Evolutionary conservation across 2,113 vertebrate species (phyloP), one percentile per base, ranked within the genome.

Genomic region (Meles meles): DNA sequence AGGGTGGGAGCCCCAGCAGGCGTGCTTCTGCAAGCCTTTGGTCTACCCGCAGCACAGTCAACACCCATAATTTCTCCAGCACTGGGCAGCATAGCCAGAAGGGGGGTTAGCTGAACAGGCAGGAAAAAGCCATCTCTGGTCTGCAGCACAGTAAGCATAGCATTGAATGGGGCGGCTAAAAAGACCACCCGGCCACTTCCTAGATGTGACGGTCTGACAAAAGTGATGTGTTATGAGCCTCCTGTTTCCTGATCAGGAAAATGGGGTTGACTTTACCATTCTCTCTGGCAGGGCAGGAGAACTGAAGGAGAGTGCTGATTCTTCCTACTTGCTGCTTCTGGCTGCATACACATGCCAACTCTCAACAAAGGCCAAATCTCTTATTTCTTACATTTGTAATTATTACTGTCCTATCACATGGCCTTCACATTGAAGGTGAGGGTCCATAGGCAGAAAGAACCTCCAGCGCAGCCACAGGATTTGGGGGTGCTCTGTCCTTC

Each of bases 101-200:
- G 7, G 31, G 34, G 18, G n/a, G 17, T 31, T 37, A 57, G 42
- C 42, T 34, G 14, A 42, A 5, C 11, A 18, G 13, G 2, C 37
- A 12, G 29, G 55, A 65, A 67, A 90, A 44, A 59, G 21, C 37
- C 23, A 29, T 29, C 49, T 34, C 8, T 80, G 42, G 52, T 76
- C 34, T 29, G 42, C 61, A 2, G 23, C 15, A 59, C 10, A 27
- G 57, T 13, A 1, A 0, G 29, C 37, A 34, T 2, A 5, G 21
- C 11, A 10, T 12, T 65, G 8, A 79, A 52, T 12, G 69, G 18
- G 15, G 11, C 47, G 29, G 37, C 21, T 13, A 20, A n/a, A 63
- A 87, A 49, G 29, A 55, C 27, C 37, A n/a, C 3, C 31, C 4
- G 52, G 12, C 25, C 27, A 9, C 39, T 27, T 93, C 74, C 59